Conservation (phyloP, 2,888 invertebrate genomes). For the Empis livida region DNA sequence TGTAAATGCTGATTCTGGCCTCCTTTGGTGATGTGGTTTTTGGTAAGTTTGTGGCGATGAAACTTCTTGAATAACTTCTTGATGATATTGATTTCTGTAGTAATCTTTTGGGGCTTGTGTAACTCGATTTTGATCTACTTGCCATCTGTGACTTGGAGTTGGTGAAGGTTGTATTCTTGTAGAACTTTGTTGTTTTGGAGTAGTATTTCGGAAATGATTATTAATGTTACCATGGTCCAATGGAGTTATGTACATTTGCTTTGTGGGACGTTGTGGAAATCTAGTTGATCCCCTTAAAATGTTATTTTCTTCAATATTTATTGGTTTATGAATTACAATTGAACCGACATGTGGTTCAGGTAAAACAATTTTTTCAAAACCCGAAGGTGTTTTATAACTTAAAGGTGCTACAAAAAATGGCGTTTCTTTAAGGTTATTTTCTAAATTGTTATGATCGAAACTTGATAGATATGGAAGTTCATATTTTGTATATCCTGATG, state of each 20-base stretch:
- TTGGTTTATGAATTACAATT: slow-evolving; percentile 53
- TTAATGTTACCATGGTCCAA: slow-evolving; percentile 9
- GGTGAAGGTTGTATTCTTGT: slow-evolving; percentile 14
- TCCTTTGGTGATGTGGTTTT: background rate
- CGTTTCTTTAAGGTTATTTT: slow-evolving; percentile 57
- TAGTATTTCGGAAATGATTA: slow-evolving; percentile 11
- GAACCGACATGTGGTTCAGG: slow-evolving; percentile 80
- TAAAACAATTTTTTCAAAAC: slow-evolving; percentile 73
- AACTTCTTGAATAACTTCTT: slow-evolving; percentile 28
- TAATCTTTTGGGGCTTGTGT: background rate
- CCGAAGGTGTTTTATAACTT: slow-evolving; percentile 70
- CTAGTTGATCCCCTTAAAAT: background rate
- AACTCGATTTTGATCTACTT: slow-evolving; percentile 22
- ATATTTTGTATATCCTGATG: slow-evolving; percentile 63
- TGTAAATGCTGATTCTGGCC: slow-evolving; percentile 11
- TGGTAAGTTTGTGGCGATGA: slow-evolving; percentile 23
- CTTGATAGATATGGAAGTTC: slow-evolving; percentile 71
- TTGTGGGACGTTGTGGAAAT: background rate
- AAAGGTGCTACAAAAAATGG: slow-evolving; percentile 79
- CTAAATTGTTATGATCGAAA: slow-evolving; percentile 51
- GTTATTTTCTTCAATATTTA: slow-evolving; percentile 16
- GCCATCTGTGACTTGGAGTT: slow-evolving; percentile 19
- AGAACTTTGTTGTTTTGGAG: slow-evolving; percentile 11
- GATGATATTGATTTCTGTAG: slow-evolving; percentile 17
- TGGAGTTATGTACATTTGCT: background rate